phyloP scores from a whole-genome alignment of 2,797 vertebrate species.

The Cryptoprocta ferox region DNA sequence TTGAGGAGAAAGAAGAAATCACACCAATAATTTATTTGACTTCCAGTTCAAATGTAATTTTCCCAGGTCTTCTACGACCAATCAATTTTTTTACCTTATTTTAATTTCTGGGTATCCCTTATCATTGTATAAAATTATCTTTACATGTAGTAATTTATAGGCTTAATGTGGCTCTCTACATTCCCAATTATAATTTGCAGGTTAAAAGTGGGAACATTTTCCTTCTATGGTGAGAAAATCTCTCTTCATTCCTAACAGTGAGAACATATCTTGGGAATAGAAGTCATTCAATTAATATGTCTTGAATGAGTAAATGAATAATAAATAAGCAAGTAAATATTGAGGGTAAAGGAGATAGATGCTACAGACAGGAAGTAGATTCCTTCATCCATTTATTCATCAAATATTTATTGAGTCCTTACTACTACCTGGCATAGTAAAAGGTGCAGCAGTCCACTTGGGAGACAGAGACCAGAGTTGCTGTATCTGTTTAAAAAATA shows the following conservation, averaged over 20 bases:
- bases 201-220: neutral
- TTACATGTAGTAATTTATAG: neutral
- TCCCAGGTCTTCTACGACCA: neutral
- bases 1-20: neutral
- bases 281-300: slow-evolving; percentile 55
- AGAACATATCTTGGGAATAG: neutral
- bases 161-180: neutral
- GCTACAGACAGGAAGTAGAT: neutral
- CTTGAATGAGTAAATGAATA: slow-evolving; percentile 42
- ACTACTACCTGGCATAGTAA: slow-evolving; percentile 53
- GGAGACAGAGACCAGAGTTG: neutral
- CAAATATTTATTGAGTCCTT: slow-evolving; percentile 64
- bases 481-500: slow-evolving; percentile 11
- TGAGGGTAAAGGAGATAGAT: slow-evolving; percentile 3
- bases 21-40: neutral
- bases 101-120: neutral
- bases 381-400: slow-evolving; percentile 44
- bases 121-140: neutral
- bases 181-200: neutral
- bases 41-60: neutral
- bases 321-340: slow-evolving; percentile 35
- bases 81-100: neutral
- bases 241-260: neutral
- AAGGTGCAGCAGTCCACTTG: neutral
- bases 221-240: neutral